Conservation (phyloP, 2,113 vertebrate genomes). For the Chaenocephalus aceratus region DNA sequence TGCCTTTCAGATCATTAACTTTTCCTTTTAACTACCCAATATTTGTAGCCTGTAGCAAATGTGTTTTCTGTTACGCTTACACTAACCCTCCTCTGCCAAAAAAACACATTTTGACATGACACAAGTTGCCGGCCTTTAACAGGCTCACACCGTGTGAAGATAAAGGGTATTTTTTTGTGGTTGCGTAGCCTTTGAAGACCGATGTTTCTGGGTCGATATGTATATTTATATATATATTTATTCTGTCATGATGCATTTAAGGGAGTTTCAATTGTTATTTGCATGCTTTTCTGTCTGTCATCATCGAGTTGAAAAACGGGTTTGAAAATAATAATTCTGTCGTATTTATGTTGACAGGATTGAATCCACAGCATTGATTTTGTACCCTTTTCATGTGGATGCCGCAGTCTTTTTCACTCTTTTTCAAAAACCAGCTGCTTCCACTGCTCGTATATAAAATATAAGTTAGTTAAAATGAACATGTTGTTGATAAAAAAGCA, state of each 20-base stretch:
- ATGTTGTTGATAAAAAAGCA: constrained; percentile 5
- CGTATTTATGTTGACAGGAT: neutral
- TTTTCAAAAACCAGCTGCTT: neutral
- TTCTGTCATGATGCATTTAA: constrained; percentile 28
- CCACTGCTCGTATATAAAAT: neutral
- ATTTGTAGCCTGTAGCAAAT: too few species aligned
- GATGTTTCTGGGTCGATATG: constrained; percentile 37
- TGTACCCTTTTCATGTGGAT: neutral
- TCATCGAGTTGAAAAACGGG: neutral
- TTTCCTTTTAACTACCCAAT: too few species aligned
- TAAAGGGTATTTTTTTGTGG: constrained; percentile 4
- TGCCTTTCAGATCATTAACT: too few species aligned
- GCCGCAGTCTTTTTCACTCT: constrained; percentile 7
- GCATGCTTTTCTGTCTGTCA: constrained; percentile 7
- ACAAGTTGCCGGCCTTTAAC: constrained; percentile 1
- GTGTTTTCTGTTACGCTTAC: too few species aligned
- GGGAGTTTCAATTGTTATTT: constrained; percentile 4
- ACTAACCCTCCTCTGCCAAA: neutral
- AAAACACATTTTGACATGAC: neutral
- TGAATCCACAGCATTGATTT: constrained; percentile 15
- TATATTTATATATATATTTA: constrained; percentile 12
- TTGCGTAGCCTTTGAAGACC: constrained; percentile 1
- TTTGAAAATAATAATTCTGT: constrained; percentile 21
- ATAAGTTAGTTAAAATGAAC: constrained; percentile 9
- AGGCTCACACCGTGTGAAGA: constrained; percentile 1